Evolutionary conservation across 2,113 vertebrate genomes (phyloP).

Genomic region (Pelecanus crispus): DNA sequence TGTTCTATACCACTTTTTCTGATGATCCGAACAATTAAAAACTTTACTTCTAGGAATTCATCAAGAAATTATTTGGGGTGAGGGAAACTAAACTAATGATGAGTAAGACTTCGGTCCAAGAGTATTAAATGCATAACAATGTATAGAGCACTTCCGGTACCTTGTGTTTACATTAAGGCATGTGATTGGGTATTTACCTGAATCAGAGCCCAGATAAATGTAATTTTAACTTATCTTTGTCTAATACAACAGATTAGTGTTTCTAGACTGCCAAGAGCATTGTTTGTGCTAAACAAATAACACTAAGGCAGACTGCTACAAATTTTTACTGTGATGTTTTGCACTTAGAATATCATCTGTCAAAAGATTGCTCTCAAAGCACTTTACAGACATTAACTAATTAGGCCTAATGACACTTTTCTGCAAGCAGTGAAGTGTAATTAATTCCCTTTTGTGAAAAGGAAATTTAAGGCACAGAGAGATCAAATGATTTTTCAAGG

Average conservation of each 20-base stretch:
- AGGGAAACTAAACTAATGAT: neutral
- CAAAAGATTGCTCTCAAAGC: conserved; percentile 44
- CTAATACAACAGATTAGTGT: neutral
- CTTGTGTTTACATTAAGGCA: neutral
- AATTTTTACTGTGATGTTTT: neutral
- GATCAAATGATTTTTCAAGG: conserved; percentile 45
- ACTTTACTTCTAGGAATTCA: neutral
- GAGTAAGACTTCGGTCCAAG: neutral
- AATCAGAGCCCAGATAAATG: neutral
- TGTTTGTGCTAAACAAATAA: conserved; percentile 31
- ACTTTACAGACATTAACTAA: conserved; percentile 49
- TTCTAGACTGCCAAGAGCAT: neutral
- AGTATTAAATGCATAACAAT: neutral
- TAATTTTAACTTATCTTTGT: neutral
- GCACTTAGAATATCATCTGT: conserved; percentile 43
- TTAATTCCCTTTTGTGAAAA: conserved; percentile 38
- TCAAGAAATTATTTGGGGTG: neutral
- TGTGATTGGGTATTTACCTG: neutral
- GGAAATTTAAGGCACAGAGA: neutral
- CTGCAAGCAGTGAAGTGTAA: conserved; percentile 24
- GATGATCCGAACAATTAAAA: neutral
- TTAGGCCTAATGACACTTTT: conserved; percentile 49
- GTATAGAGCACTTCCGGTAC: neutral
- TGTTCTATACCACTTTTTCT: neutral
- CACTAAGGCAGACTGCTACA: neutral